phyloP scores from a whole-genome alignment of 2,797 vertebrate genomes.

The Phalloptychus januarius region DNA sequence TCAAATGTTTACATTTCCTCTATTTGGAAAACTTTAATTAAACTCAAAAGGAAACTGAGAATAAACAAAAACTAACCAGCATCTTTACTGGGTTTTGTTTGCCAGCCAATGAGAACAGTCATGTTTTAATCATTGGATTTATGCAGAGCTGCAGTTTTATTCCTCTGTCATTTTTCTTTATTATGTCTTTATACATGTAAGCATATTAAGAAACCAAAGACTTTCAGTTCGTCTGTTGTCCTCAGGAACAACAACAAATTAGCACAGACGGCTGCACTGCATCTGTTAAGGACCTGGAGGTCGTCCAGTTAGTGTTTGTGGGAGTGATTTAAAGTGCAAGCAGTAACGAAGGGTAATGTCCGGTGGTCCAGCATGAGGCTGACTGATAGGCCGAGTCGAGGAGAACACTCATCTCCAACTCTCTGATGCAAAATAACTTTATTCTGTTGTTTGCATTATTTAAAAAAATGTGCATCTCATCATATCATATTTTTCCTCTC shows the following conservation, averaged over 20 bases:
- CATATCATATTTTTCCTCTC: not conserved
- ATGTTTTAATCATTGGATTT: not conserved
- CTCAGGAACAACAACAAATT: not conserved
- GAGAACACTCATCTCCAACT: not conserved
- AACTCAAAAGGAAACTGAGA: not conserved
- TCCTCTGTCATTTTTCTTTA: not conserved
- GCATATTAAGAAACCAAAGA: not conserved
- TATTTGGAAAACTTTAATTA: not conserved
- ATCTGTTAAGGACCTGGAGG: not conserved
- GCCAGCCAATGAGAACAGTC: not conserved
- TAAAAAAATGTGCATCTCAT: not conserved
- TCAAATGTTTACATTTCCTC: not conserved
- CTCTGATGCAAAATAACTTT: not conserved
- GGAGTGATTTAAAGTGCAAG: not conserved
- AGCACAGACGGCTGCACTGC: not conserved
- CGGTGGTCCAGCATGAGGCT: not conserved
- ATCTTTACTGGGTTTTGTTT: not conserved
- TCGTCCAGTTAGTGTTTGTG: not conserved
- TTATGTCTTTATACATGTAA: not conserved
- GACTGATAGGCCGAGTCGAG: not conserved
- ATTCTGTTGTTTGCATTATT: not conserved
- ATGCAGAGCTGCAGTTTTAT: not conserved
- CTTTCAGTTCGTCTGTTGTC: not conserved
- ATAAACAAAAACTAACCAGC: not conserved
- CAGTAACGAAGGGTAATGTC: constrained; percentile 2